Conservation (phyloP, 1,140 invertebrate genomes). For the Drosophila paulistorum region DNA sequence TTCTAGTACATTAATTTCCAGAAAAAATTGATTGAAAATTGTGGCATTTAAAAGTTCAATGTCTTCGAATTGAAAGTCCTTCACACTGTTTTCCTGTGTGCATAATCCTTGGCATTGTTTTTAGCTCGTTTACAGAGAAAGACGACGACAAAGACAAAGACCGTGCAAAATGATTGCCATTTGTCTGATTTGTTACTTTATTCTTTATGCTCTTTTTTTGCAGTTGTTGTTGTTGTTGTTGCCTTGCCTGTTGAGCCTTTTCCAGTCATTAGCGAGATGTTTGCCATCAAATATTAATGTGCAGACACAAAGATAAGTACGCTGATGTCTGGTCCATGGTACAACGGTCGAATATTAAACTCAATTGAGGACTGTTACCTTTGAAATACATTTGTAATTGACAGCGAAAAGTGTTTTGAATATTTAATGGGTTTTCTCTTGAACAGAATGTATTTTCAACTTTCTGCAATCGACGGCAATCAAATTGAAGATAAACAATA, state of each 20-base stretch:
- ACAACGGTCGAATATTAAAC: neutral
- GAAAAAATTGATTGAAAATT: conserved; percentile 3
- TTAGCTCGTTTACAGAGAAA: neutral
- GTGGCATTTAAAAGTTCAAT: conserved; percentile 21
- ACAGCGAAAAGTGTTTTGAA: neutral
- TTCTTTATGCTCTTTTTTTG: neutral
- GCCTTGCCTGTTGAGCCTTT: conserved; percentile 27
- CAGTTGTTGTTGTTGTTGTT: neutral
- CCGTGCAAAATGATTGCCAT: conserved; percentile 3
- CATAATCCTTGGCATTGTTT: conserved; percentile 44
- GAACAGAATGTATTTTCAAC: neutral
- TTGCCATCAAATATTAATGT: conserved; percentile 63
- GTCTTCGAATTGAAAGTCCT: conserved; percentile 18
- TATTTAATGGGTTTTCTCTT: neutral
- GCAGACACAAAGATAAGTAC: conserved; percentile 30
- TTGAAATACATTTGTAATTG: neutral
- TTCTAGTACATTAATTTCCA: neutral
- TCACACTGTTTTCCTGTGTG: conserved; percentile 41
- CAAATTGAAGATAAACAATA: neutral
- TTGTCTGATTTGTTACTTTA: conserved; percentile 17
- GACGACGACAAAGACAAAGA: neutral
- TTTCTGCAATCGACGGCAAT: neutral
- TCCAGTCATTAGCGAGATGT: conserved; percentile 36
- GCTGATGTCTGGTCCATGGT: conserved; percentile 15
- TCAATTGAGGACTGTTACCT: neutral